Evolutionary conservation across 2,113 vertebrate genomes (phyloP), one percentile per base, ranked within the genome.

Genomic region (Mungos mungo): DNA sequence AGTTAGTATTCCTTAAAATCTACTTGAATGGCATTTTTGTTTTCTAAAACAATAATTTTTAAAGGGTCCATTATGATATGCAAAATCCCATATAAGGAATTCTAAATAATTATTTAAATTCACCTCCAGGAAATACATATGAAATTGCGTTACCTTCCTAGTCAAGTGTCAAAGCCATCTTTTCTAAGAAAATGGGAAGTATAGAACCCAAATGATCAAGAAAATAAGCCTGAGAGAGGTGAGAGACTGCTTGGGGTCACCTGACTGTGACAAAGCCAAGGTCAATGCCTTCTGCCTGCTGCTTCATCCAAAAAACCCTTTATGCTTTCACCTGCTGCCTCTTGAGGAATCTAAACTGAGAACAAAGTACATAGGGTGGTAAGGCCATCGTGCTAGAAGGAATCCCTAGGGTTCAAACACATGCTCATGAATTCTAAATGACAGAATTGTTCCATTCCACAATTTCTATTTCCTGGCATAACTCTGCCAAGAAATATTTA

Each of bases 41-140:
- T 93, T 79, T 79, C 82, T 2, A 68, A 96, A 83, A 54, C 6
- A 35, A 90, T 82, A 52, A 66, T 63, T 82, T 66, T 96, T 69
- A 38, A 79, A 90, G 15, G 81, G 7, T 13, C 27, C 33, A 33
- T 89, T 89, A 15, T 87, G 13, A 80, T 90, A 83, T 15, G 31
- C 14, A 41, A 93, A 79, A 79, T 68, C 29, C 31, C 71, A 88
- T 41, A 85, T 45, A 83, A 77, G 50, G 4, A 89, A 87, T 65
- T 12, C 13, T 80, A 87, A 95, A 69, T 63, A 76, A 72, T 65
- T 72, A 82, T 50, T 77, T 81, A 93, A 92, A 91, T 91, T 96
- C 2, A 41, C 10, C 50, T 74, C 23, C 65, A 76, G 31, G 54
- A 90, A 83, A 77, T 25, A 85, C 2, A 92, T 4, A 38, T 35